These are phyloP conservation scores for Aeoliscus strigatus DNA, from an alignment of 2,797 vertebrate species.

Conservation along the genomic window DNA sequence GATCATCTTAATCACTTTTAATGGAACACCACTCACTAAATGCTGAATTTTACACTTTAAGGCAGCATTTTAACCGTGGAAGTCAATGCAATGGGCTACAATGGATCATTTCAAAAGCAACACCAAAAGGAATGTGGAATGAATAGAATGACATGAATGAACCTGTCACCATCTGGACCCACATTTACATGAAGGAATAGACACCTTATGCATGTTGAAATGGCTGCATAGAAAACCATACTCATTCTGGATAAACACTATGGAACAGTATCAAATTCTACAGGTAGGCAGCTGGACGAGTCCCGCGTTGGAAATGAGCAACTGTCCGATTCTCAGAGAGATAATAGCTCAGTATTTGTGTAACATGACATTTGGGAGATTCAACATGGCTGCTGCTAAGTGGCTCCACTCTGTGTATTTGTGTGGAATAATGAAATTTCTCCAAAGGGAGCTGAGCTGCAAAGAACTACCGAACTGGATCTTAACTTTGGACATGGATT, in stretches of 20 bases:
- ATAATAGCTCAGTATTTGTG: constrained; percentile 9
- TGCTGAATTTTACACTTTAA: too few relatives aligned
- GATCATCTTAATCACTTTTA: too few relatives aligned
- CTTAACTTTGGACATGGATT: constrained; percentile 17
- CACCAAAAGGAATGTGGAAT: constrained; percentile 1
- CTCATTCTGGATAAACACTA: constrained; percentile 26
- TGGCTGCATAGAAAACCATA: constrained; percentile 25
- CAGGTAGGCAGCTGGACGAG: constrained; percentile 3
- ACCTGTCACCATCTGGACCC: constrained; percentile 15
- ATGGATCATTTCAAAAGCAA: neutral
- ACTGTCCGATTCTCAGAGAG: constrained; percentile 2
- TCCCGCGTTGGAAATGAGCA: constrained; percentile 22
- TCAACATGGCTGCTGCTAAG: too few relatives aligned
- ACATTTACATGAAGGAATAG: constrained; percentile 15
- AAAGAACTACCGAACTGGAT: constrained; percentile 23
- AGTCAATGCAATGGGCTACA: constrained; percentile 1
- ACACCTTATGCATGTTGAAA: constrained; percentile 5
- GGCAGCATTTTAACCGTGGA: constrained; percentile 6
- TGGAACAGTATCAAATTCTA: constrained; percentile 4
- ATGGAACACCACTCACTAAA: constrained; percentile 9
- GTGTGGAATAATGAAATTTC: constrained; percentile 20
- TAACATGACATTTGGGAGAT: constrained; percentile 7
- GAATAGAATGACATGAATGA: constrained; percentile 2
- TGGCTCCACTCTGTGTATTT: constrained; percentile 22
- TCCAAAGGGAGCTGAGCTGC: constrained; percentile 15